A percentile compares a stretch with the other conserved stretches of the same genome.
phyloP scores from a whole-genome alignment of 2,113 vertebrate genomes.

The Xyliphius kryptos region DNA sequence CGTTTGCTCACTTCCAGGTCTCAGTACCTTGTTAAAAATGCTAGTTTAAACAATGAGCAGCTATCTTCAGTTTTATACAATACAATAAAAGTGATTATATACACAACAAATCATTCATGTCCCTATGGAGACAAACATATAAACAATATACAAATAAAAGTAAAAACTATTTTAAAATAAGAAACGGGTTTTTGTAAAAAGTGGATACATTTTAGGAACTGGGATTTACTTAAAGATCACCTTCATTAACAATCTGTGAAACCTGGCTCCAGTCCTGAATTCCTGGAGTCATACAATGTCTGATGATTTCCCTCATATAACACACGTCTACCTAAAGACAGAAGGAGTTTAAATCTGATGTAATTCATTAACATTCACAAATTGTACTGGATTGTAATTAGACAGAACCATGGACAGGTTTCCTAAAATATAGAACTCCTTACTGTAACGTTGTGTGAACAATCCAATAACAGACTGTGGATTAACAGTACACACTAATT shows the following conservation, averaged over 20 bases:
- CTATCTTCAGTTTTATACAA: constrained; percentile 43
- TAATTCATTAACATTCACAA: not conserved
- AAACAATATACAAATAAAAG: constrained; percentile 45
- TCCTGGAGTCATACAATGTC: constrained; percentile 15
- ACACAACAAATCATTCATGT: constrained; percentile 43
- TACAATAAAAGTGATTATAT: constrained; percentile 31
- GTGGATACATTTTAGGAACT: constrained; percentile 14
- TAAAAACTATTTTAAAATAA: constrained; percentile 23
- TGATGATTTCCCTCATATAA: not conserved
- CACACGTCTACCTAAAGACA: no score
- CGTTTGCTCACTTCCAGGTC: constrained; percentile 12
- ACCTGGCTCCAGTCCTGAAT: not conserved
- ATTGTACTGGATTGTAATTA: not conserved
- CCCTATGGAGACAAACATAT: constrained; percentile 41
- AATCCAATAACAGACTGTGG: no score
- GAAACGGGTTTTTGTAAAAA: constrained; percentile 16
- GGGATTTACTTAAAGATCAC: constrained; percentile 17
- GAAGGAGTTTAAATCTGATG: no score
- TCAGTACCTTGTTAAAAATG: constrained; percentile 14
- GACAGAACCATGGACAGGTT: not conserved
- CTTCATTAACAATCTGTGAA: constrained; percentile 1
- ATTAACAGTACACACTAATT: no score
- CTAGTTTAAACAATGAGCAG: constrained; percentile 34
- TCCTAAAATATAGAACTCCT: constrained; percentile 2
- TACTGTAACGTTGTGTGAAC: no score